Evolutionary conservation across 2,797 vertebrate genomes (phyloP), one percentile per base, ranked within the genome.

Genomic region (Apogon talboti): DNA sequence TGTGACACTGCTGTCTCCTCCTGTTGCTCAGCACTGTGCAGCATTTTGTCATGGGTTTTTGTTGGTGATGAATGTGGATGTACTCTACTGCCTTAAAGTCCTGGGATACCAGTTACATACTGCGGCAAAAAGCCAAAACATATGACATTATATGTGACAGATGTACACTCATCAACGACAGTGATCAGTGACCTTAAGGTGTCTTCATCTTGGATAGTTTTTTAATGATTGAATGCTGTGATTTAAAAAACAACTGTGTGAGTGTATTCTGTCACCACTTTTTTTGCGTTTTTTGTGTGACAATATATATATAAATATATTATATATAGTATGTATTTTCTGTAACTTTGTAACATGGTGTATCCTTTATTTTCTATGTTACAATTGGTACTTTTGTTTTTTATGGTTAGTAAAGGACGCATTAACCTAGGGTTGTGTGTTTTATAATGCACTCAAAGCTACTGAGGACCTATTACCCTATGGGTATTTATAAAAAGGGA

Each of bases 381-480:
- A 88, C 81, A 86, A 74, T 79, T 89, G 85, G 66, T 88, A 87
- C 82, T 84, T 78, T 86, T 89, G 70, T 95, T 95, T 95, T 94
- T 91, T 96, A 96, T 96, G 93, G 82, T 86, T 94, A 93, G 88
- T 89, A 80, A 89, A 86, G 68, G 87, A 92, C 81, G 76, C 95
- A 96, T 98, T 98, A 98, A 97, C 97, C 94, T 96, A 96, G 93
- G 93, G 95, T 96, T 96, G 95, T 96, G 95, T 98, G 95, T 97
- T 96, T 95, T 95, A 95, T 95, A 95, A 96, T 94, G 89, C 96
- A 97, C 95, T 96, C 95, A 93, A 94, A 94, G 94, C 94, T 96
- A 95, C 94, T 94, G 95, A 96, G 96, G 97, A 96, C 96, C 95
- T 98, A 97, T 98, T 99, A 97, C 98, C 98, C 98, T 98, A 96